These are phyloP conservation scores for Drosophila melanica DNA, from an alignment of 1,140 invertebrate genomes.

Conservation along the genomic window DNA sequence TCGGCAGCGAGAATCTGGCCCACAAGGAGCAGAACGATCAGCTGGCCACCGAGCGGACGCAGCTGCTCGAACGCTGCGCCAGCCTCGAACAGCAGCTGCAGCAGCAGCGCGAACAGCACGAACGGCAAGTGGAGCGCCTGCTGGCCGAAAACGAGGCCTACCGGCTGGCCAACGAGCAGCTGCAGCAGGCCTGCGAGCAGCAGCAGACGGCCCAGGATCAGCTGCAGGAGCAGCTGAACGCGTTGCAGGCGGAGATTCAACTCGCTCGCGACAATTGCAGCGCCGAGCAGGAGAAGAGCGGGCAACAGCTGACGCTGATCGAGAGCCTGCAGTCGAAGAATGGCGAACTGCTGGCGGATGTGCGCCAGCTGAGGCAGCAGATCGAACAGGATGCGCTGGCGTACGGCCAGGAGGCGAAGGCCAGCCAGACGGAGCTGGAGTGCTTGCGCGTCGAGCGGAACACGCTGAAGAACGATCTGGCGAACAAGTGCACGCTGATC, in stretches of 20 bases:
- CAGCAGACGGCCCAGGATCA: constrained; percentile 40
- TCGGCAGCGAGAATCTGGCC: constrained; percentile 60
- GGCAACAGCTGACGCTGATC: constrained; percentile 58
- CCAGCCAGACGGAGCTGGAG: constrained; percentile 72
- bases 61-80: constrained; percentile 47
- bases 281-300: constrained; percentile 52
- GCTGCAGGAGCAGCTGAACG: constrained; percentile 54
- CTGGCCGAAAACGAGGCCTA: constrained; percentile 65
- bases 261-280: constrained; percentile 49
- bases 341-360: constrained; percentile 52
- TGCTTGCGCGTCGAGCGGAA: constrained; percentile 79
- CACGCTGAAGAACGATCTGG: constrained; percentile 82
- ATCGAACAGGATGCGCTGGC: constrained; percentile 78
- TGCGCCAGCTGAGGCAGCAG: constrained; percentile 64
- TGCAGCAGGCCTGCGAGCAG: constrained; percentile 49
- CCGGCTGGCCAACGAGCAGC: constrained; percentile 64
- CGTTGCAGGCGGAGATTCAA: constrained; percentile 57
- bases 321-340: constrained; percentile 70
- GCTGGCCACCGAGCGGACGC: constrained; percentile 50
- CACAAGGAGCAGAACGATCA: constrained; percentile 71
- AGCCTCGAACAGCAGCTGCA: constrained; percentile 68
- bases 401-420: constrained; percentile 72
- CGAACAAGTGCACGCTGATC: constrained; percentile 78
- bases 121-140: constrained; percentile 64
- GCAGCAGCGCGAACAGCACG: constrained; percentile 60